Percentiles rank a stretch among this genome's conserved stretches.
Evolutionary conservation across 2,888 invertebrate genomes (phyloP).

Genomic region (Archips crataeganus): DNA sequence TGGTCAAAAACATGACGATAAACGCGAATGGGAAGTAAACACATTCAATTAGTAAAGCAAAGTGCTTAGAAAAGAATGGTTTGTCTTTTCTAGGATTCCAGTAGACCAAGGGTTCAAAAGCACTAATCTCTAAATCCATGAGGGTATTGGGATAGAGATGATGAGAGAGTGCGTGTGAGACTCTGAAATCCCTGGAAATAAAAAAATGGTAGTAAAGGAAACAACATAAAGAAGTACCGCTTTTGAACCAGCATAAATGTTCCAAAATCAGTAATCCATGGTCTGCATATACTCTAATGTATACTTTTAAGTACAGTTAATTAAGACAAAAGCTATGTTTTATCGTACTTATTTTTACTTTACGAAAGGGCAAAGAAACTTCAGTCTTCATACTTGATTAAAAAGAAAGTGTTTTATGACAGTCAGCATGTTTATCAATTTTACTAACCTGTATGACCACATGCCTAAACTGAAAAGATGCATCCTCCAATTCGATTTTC

Average conservation of each 20-base stretch:
- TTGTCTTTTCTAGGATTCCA: slow-evolving; percentile 88
- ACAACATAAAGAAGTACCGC: not conserved
- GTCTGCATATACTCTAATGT: no score
- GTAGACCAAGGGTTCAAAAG: slow-evolving; percentile 88
- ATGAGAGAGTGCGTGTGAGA: slow-evolving; percentile 92
- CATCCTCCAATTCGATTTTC: slow-evolving; percentile 92
- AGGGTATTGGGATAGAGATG: slow-evolving; percentile 92
- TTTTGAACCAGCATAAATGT: no score
- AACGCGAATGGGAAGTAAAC: slow-evolving; percentile 70
- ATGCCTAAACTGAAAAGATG: slow-evolving; percentile 90
- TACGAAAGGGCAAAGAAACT: no score
- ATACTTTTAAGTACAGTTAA: no score
- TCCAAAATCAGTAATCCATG: no score
- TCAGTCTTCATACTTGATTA: no score
- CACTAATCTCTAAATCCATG: slow-evolving; percentile 90
- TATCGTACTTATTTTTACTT: no score
- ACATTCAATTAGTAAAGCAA: slow-evolving; percentile 79
- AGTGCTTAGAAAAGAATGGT: slow-evolving; percentile 68
- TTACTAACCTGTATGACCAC: slow-evolving; percentile 86
- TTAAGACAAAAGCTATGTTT: no score
- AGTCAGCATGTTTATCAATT: not conserved
- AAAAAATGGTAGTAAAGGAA: not conserved
- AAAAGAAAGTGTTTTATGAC: no score
- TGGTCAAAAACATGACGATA: slow-evolving; percentile 66
- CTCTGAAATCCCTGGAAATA: slow-evolving; percentile 88